phyloP scores from a whole-genome alignment of 2,888 invertebrate species.

The Drosophila austrosaltans region DNA sequence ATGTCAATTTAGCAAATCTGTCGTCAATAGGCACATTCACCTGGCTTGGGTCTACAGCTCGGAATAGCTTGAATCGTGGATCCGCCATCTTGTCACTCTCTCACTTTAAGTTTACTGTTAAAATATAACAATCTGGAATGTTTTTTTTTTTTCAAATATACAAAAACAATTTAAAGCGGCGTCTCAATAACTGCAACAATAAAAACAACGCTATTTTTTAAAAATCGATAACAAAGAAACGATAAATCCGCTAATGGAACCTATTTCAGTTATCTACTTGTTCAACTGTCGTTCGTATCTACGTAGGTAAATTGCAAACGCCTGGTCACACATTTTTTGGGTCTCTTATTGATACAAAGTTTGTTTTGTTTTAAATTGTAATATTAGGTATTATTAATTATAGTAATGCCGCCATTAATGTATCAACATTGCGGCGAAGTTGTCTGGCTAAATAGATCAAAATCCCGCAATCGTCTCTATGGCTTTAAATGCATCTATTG shows the following conservation, averaged over 20 bases:
- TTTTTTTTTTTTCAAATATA: not conserved
- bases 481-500: conserved; percentile 45
- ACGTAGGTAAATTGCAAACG: not conserved
- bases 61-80: conserved; percentile 75
- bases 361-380: not conserved
- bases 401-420: conserved; percentile 22
- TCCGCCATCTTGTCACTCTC: conserved; percentile 63
- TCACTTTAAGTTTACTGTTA: not conserved
- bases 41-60: conserved; percentile 79
- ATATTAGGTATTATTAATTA: not conserved
- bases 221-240: not conserved
- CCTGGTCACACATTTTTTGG: not conserved
- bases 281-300: not conserved
- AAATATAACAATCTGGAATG: not conserved
- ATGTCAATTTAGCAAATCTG: conserved; percentile 81
- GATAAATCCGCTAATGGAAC: not conserved
- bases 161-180: conserved; percentile 7
- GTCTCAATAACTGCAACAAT: not conserved
- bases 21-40: conserved; percentile 77
- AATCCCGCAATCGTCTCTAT: conserved; percentile 19
- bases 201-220: not conserved
- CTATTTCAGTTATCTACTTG: not conserved
- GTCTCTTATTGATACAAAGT: not conserved
- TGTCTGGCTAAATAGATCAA: conserved; percentile 22
- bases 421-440: conserved; percentile 37